These are phyloP conservation scores for Camponotus pennsylvanicus DNA, from an alignment of 1,140 invertebrate genomes.

Conservation along the genomic window DNA sequence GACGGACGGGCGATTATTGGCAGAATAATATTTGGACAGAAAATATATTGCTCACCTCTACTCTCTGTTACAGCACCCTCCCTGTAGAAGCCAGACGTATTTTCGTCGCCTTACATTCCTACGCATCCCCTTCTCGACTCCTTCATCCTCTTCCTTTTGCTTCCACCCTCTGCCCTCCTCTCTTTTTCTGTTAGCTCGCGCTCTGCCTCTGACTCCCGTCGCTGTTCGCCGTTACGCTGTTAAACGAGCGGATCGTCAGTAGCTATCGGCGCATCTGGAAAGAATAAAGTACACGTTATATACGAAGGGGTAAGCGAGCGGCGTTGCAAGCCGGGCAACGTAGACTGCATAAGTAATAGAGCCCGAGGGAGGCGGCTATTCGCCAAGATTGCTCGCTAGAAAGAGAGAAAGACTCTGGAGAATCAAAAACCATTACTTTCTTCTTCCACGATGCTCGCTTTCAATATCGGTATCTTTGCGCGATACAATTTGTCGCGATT, in stretches of 20 bases:
- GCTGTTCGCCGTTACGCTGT: slow-evolving; percentile 79
- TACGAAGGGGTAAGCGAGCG: slow-evolving; percentile 77
- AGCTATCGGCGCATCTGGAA: slow-evolving; percentile 80
- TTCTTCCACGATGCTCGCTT: neutral
- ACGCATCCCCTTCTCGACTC: slow-evolving; percentile 40
- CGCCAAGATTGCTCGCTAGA: slow-evolving; percentile 28
- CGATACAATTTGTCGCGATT: neutral
- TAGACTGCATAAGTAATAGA: slow-evolving; percentile 79
- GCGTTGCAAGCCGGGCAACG: slow-evolving; percentile 73
- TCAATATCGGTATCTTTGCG: neutral
- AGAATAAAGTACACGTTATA: slow-evolving; percentile 76
- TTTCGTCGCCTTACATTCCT: slow-evolving; percentile 63
- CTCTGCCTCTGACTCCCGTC: slow-evolving; percentile 45
- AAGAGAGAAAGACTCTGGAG: neutral
- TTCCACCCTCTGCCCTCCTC: slow-evolving; percentile 33
- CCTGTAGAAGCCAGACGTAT: slow-evolving; percentile 34
- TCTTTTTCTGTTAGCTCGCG: slow-evolving; percentile 15
- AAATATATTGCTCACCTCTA: slow-evolving; percentile 42
- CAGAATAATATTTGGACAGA: slow-evolving; percentile 34
- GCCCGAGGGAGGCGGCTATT: slow-evolving; percentile 47
- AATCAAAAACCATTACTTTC: neutral
- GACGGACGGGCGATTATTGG: neutral
- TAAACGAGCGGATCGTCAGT: slow-evolving; percentile 82
- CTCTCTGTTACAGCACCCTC: slow-evolving; percentile 16
- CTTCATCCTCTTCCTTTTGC: slow-evolving; percentile 44